Base-by-base conservation (phyloP, 2,888 invertebrate genomes). In the Aelia acuminata region DNA sequence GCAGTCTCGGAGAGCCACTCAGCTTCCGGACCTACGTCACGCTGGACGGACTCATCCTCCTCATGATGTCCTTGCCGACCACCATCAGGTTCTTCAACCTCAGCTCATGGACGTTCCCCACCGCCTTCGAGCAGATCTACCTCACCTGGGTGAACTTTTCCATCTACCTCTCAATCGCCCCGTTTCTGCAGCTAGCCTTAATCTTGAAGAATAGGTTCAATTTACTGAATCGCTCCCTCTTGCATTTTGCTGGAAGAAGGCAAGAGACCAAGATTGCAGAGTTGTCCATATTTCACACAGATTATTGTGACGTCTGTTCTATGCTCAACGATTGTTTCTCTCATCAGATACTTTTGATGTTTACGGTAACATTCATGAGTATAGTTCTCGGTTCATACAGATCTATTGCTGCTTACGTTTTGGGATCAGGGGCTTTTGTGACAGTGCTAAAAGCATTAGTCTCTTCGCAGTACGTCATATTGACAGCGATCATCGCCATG, bases 281-380 rank as follows among this genome's bases (percentile, higher is more conserved):
- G 80, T 11, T 80, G 22, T 13, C 43, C 39, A 47, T 47, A 3
- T 11, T 80, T 3, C 43, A 80, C 43, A 80, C 80, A 22, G n/a
- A n/a, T 15, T 80, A 43, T 43, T 80, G 80, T 13, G 43, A 80
- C 22, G n/a, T 47, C 13, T 18, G 80, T n/a, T 22, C 31, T 47
- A 43, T 80, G 80, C 43, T 80, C 13, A 80, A 80, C 43, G 80
- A 80, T 35, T 43, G 80, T n/a, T 80, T 80, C 80, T 80, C 43
- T 47, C 43, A 43, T n/a, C 80, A 80, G 39, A 80, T 80, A 39
- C 43, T 80, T 39, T 47, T 80, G n/a, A 39, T 22, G n/a, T 80
- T 80, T 15, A 80, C 80, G 7, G 80, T 80, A 22, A n/a, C 80
- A 3, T 80, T 80, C n/a, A 39, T 43, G 43, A 22, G 13, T 47